Conservation (phyloP, 1,140 invertebrate species). For the Euura lappo region DNA sequence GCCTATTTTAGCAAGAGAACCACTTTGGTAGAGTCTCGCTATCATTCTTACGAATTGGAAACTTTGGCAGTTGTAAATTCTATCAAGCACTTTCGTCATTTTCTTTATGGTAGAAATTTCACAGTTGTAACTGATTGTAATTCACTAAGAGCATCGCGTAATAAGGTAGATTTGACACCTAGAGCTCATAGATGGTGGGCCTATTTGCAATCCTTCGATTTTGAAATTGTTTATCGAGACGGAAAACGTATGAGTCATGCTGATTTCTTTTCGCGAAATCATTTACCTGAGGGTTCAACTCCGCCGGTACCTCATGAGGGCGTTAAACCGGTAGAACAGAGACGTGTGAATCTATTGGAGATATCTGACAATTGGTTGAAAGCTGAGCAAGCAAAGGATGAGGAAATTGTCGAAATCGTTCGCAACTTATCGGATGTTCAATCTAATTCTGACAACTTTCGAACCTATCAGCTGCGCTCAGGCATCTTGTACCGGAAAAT, state of each 20-base stretch:
- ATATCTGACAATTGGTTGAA: conserved; percentile 31
- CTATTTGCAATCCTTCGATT: conserved; percentile 40
- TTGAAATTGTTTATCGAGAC: conserved; percentile 26
- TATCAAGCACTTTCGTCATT: conserved; percentile 44
- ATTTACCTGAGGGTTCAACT: background rate
- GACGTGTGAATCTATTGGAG: conserved; percentile 28
- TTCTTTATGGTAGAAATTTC: conserved; percentile 37
- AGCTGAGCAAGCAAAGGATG: conserved; percentile 29
- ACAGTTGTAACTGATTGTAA: conserved; percentile 37
- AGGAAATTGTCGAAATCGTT: conserved; percentile 24
- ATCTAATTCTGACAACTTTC: conserved; percentile 24
- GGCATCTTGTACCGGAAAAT: conserved; percentile 36
- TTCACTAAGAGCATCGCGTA: conserved; percentile 39
- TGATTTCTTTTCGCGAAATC: conserved; percentile 26
- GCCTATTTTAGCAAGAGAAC: conserved; percentile 35
- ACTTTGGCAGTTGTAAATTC: conserved; percentile 42
- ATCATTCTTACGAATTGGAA: conserved; percentile 45
- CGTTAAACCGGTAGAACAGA: conserved; percentile 13
- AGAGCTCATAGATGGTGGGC: conserved; percentile 47
- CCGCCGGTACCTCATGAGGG: background rate
- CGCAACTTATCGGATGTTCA: conserved; percentile 24
- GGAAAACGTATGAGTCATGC: conserved; percentile 23
- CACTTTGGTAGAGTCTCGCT: conserved; percentile 33
- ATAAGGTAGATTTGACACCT: conserved; percentile 43
- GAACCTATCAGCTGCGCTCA: conserved; percentile 33